Evolutionary conservation across 92 coral and sea anemone genomes (phyloP), one percentile per base, ranked within the genome.

Genomic region (Galaxea fascicularis): DNA sequence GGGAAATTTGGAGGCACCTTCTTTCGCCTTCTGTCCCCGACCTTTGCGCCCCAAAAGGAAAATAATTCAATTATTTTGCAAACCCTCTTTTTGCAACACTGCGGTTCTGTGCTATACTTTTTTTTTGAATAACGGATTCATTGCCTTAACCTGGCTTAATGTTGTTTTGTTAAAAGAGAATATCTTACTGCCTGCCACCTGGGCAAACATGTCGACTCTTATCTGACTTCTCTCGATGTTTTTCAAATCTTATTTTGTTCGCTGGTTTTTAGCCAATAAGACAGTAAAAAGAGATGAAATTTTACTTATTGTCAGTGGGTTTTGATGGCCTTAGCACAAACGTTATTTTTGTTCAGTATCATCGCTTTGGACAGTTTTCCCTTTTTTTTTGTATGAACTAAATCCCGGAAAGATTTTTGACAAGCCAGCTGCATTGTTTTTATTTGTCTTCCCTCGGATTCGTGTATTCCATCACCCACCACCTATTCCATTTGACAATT

Each of bases 121-220:
- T 25, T 31, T 60, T 4, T 27, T 21, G 29, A 25, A 60, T 16
- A 39, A 41, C 59, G 52, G 63, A 1, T 16, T 49, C 22, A 67
- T 26, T 24, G 52, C 52, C 62, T 0, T 15, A 65, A 66, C 65
- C 76, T 77, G 65, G 75, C 46, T 52, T 67, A 16, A 21, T 51
- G 26, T 27, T 16, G 35, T 51, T 79, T 52, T 52, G 65, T 79
- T 47, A 65, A 47, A 65, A 59, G 44, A 45, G 84, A 53, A 51
- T 49, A 79, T 79, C 65, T 66, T 21, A 29, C 74, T 27, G 75
- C 65, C 21, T 4, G 52, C 63, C 84, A 79, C 84, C 84, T 79
- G 84, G 65, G 18, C 75, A 79, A 79, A 79, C 26, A 79, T 29
- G 52, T 47, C 84, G 84, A 16, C 24, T 31, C 52, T 49, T 79